phyloP scores from a whole-genome alignment of 92 coral and sea anemone genomes.

The Umimayanthus kanabou region DNA sequence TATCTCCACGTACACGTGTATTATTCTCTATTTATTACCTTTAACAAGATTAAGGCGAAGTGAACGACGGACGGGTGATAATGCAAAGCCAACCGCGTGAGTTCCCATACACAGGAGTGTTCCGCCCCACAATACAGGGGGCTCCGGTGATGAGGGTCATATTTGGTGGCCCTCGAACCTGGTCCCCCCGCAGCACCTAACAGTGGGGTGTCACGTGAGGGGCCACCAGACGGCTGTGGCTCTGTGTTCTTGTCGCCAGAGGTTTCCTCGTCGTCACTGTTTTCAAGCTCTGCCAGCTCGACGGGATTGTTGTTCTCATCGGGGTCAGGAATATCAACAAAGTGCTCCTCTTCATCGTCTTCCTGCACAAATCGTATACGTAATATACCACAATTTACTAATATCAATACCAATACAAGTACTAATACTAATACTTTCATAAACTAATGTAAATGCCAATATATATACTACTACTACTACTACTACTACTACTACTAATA shows the following conservation, averaged over 20 bases:
- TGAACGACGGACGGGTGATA: conserved; percentile 92
- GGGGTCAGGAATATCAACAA: conserved; percentile 67
- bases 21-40: conserved; percentile 49
- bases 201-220: conserved; percentile 14
- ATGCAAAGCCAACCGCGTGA: conserved; percentile 73
- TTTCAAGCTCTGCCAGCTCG: conserved; percentile 32
- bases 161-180: conserved; percentile 36
- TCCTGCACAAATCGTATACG: conserved; percentile 50
- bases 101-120: conserved; percentile 87
- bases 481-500: too few species aligned
- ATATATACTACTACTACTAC: too few species aligned
- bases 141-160: conserved; percentile 75
- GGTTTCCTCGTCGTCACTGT: conserved; percentile 10
- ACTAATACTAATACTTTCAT: too few species aligned
- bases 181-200: conserved; percentile 30
- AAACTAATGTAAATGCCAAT: too few species aligned
- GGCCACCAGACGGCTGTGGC: not conserved
- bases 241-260: conserved; percentile 26
- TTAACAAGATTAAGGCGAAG: conserved; percentile 71
- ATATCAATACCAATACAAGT: too few species aligned
- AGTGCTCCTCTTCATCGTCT: conserved; percentile 95
- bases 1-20: too few species aligned
- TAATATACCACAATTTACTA: not conserved
- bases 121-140: conserved; percentile 92
- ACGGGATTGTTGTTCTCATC: conserved; percentile 43